These are phyloP conservation scores for Vanessa atalanta DNA, from an alignment of 1,140 invertebrate species.

Conservation along the genomic window DNA sequence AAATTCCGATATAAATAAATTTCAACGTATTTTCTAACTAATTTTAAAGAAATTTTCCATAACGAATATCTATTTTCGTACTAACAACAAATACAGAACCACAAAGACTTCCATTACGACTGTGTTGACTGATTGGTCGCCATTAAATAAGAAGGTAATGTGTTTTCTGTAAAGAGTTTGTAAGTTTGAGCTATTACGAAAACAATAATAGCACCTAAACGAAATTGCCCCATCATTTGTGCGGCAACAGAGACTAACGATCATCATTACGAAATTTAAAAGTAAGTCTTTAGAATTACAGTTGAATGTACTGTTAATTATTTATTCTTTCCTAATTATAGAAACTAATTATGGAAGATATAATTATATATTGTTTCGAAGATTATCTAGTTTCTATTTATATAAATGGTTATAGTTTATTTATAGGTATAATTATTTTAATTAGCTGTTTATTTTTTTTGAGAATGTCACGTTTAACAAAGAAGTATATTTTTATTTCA, in stretches of 20 bases:
- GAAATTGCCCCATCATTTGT: conserved; percentile 16
- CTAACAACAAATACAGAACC: neutral
- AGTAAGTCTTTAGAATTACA: neutral
- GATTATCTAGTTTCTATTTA: no score
- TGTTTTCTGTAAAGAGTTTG: conserved; percentile 15
- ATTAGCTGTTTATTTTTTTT: no score
- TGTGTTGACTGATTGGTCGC: conserved; percentile 9
- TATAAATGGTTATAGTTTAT: neutral
- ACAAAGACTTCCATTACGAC: conserved; percentile 3
- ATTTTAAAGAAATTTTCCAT: conserved; percentile 7
- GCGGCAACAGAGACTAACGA: neutral
- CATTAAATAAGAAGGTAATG: conserved; percentile 13
- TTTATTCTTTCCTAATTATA: neutral
- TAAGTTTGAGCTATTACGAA: conserved; percentile 19
- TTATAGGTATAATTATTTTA: neutral
- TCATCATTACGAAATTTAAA: conserved; percentile 2
- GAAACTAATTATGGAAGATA: neutral
- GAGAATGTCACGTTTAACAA: no score
- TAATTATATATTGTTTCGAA: neutral
- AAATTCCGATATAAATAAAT: neutral
- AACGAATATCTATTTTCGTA: neutral
- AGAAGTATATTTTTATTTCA: no score
- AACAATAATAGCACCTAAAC: conserved; percentile 27
- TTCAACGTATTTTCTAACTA: neutral
- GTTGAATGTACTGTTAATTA: neutral